phyloP scores from a whole-genome alignment of 1,140 invertebrate species.

The Diorhabda sublineata region DNA sequence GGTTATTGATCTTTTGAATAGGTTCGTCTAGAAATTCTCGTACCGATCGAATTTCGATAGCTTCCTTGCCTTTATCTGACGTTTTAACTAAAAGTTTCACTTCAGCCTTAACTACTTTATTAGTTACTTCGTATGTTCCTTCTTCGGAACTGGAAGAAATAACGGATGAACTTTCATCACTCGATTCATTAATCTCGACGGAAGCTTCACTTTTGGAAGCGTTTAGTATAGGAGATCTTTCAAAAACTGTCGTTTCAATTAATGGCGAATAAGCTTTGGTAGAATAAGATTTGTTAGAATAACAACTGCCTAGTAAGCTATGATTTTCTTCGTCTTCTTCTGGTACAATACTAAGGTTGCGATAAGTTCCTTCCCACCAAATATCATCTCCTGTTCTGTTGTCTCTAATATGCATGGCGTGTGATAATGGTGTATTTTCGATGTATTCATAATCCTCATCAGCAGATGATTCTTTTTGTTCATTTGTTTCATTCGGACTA shows the following conservation, averaged over 20 bases:
- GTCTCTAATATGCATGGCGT: constrained; percentile 25
- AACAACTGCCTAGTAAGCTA: constrained; percentile 27
- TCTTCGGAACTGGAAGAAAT: constrained; percentile 30
- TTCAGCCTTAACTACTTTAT: constrained; percentile 47
- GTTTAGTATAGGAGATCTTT: neutral
- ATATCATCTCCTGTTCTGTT: constrained; percentile 31
- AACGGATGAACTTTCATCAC: constrained; percentile 19
- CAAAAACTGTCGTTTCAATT: neutral
- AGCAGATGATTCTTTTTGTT: constrained; percentile 11
- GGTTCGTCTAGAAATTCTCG: constrained; percentile 48
- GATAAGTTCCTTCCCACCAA: constrained; percentile 47
- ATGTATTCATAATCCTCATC: constrained; percentile 41
- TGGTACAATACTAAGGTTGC: constrained; percentile 44
- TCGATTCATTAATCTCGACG: constrained; percentile 14
- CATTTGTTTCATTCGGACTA: constrained; percentile 27
- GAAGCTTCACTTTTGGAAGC: neutral
- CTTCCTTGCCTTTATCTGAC: constrained; percentile 50
- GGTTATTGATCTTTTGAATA: constrained; percentile 10
- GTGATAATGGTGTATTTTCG: constrained; percentile 29
- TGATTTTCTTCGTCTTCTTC: constrained; percentile 45
- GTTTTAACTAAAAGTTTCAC: constrained; percentile 54
- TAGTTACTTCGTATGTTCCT: constrained; percentile 24
- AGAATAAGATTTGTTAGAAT: constrained; percentile 25
- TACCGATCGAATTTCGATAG: constrained; percentile 53
- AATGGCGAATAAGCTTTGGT: constrained; percentile 10